Conservation (phyloP, 2,888 invertebrate species). For the Argynnis bischoffii region DNA sequence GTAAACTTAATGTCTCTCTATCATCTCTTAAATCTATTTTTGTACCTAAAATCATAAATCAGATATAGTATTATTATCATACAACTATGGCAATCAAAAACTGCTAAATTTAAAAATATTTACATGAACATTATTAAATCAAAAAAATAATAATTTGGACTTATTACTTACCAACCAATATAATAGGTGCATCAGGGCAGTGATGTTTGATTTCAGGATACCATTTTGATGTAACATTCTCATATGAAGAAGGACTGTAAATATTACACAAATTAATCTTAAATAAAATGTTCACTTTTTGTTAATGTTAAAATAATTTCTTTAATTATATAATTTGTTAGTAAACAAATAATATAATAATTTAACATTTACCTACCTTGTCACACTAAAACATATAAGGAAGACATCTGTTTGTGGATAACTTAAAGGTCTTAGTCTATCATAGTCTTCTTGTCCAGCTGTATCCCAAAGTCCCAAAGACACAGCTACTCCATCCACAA, state of each 20-base stretch:
- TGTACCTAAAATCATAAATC: constrained; percentile 85
- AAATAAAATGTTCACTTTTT: too few relatives aligned
- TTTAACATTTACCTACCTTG: constrained; percentile 72
- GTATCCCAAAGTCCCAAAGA: constrained; percentile 99
- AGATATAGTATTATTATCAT: not conserved
- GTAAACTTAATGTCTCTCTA: constrained; percentile 94
- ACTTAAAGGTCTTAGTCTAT: constrained; percentile 96
- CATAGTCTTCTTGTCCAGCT: constrained; percentile 98
- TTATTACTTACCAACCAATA: constrained; percentile 93
- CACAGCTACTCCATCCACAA: constrained; percentile 98
- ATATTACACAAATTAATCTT: constrained; percentile 20
- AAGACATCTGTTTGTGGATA: constrained; percentile 99
- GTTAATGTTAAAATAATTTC: too few relatives aligned
- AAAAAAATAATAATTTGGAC: not conserved
- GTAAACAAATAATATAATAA: constrained; percentile 2
- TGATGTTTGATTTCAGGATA: constrained; percentile 99
- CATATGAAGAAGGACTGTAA: constrained; percentile 97
- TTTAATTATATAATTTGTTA: not conserved
- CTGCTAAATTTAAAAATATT: not conserved
- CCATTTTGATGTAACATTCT: constrained; percentile 99
- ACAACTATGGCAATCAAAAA: not conserved
- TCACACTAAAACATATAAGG: constrained; percentile 99
- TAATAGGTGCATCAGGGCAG: constrained; percentile 99
- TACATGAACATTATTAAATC: too few relatives aligned
- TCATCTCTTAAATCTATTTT: constrained; percentile 99